phyloP scores from a whole-genome alignment of 92 coral and sea anemone species.

The Anthopleura xanthogrammica region DNA sequence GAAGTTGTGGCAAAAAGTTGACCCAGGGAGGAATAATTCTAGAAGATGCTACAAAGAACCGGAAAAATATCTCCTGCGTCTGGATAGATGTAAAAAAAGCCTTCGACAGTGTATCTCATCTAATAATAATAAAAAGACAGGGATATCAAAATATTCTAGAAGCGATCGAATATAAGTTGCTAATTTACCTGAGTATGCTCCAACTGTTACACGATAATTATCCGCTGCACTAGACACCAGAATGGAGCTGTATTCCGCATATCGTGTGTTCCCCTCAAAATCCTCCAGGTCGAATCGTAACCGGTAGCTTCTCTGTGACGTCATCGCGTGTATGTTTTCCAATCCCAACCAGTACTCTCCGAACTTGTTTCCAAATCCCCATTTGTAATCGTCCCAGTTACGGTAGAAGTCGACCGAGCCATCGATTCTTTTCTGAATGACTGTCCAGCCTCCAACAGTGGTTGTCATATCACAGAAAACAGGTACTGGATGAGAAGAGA shows the following conservation, averaged over 20 bases:
- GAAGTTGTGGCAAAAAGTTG: no score
- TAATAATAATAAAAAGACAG: no score
- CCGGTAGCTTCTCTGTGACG: slow-evolving; percentile 2
- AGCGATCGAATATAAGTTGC: no score
- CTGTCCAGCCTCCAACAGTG: slow-evolving; percentile 22
- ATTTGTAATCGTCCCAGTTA: slow-evolving; percentile 26
- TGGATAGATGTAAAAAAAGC: no score
- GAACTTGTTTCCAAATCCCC: slow-evolving; percentile 29
- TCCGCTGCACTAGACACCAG: slow-evolving; percentile 7
- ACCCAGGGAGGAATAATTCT: no score
- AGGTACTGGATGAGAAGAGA: not conserved
- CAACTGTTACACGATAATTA: slow-evolving; percentile 6
- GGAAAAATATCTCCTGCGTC: no score
- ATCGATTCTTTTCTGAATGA: slow-evolving; percentile 20
- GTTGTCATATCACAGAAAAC: slow-evolving; percentile 22
- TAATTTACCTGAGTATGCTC: slow-evolving; percentile 14
- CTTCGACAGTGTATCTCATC: no score
- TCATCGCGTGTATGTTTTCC: slow-evolving; percentile 21
- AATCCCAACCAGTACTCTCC: slow-evolving; percentile 34
- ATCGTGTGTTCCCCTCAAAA: slow-evolving; percentile 25
- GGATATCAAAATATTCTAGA: no score
- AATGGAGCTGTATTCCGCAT: slow-evolving; percentile 13
- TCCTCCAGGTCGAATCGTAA: slow-evolving; percentile 21
- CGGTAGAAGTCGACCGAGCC: slow-evolving; percentile 32
- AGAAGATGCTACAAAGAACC: no score